Base-by-base conservation (phyloP, 2,113 vertebrate species). In the Paracanthobrama guichenoti region DNA sequence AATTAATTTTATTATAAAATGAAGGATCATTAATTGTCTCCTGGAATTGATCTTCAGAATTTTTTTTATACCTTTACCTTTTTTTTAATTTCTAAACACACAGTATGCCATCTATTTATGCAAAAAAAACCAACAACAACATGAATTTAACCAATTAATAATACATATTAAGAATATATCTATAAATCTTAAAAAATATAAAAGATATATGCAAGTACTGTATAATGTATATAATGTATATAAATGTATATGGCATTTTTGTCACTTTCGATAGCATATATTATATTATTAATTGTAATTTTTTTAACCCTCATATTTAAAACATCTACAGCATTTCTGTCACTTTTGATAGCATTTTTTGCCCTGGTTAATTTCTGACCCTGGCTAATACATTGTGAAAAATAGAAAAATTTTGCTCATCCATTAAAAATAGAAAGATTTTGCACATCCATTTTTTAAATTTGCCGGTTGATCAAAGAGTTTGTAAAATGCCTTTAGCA, bases 401-500 rank as follows among this genome's bases (percentile, higher is more conserved):
- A 67, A 67, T 39, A 67, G 66, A 67, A 39, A 39, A 22, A 11
- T 39, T 1, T 0, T 12, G n/a, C 71, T 46, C n/a, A n/a, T n/a
- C n/a, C n/a, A n/a, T n/a, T n/a, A n/a, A n/a, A n/a, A n/a, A n/a
- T n/a, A n/a, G n/a, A n/a, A n/a, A n/a, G n/a, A n/a, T n/a, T 6
- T 46, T 16, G 11, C 44, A 73, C 71, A 48, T 48, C 13, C 44
- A 18, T 74, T 8, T 71, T 44, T 42, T 12, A 71, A 71, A 44
- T n/a, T 18, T 74, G 71, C 12, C 3, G 1, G 9, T 44, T 6
- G 69, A 74, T 74, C 71, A 74, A 74, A 74, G 42, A 74, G 67
- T 71, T n/a, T 24, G 12, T 46, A 72, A n/a, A 71, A 72, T 24
- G 69, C 42, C n/a, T 72, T 72, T 72, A 72, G 69, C 69, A 46